Percentiles rank a stretch among this genome's conserved stretches.
These are phyloP conservation scores for Cydia pomonella DNA, from an alignment of 1,140 invertebrate genomes.

Conservation along the genomic window DNA sequence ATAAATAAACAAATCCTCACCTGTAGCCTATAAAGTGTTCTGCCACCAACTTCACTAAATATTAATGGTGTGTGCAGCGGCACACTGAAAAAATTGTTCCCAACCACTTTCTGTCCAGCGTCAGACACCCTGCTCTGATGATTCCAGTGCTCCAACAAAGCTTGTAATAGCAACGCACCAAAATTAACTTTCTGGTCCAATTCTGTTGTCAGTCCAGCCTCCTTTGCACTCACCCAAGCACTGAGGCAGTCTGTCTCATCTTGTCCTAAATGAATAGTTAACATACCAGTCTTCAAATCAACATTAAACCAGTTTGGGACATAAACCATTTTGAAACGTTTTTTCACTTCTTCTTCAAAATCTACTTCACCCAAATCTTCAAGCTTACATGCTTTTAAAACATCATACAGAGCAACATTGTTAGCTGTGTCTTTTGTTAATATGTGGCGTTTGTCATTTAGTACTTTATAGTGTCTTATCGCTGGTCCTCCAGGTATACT, in stretches of 20 bases:
- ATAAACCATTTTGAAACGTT: slow-evolving; percentile 95
- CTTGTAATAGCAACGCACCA: slow-evolving; percentile 95
- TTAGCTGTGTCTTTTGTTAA: slow-evolving; percentile 98
- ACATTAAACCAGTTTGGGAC: slow-evolving; percentile 99
- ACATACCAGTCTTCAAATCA: slow-evolving; percentile 98
- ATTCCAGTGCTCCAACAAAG: slow-evolving; percentile 97
- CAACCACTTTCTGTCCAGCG: slow-evolving; percentile 84
- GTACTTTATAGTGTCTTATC: slow-evolving; percentile 94
- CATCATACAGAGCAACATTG: slow-evolving; percentile 98
- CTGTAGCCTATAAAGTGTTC: slow-evolving; percentile 89
- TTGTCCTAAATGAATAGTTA: slow-evolving; percentile 97
- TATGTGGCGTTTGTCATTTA: slow-evolving; percentile 98
- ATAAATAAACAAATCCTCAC: slow-evolving; percentile 42
- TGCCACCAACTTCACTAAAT: slow-evolving; percentile 97
- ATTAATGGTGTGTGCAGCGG: slow-evolving; percentile 98
- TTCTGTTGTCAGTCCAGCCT: slow-evolving; percentile 92
- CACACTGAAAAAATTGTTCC: slow-evolving; percentile 94
- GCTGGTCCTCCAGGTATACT: slow-evolving; percentile 91
- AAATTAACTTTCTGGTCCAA: slow-evolving; percentile 98
- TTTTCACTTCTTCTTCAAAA: slow-evolving; percentile 97
- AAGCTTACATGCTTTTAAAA: slow-evolving; percentile 95
- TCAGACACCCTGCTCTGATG: slow-evolving; percentile 83
- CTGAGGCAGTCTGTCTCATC: slow-evolving; percentile 99
- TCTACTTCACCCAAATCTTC: slow-evolving; percentile 95
- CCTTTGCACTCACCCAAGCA: slow-evolving; percentile 98